Evolutionary conservation across 2,888 invertebrate genomes (phyloP).

Genomic region (Drosophila leonis): DNA sequence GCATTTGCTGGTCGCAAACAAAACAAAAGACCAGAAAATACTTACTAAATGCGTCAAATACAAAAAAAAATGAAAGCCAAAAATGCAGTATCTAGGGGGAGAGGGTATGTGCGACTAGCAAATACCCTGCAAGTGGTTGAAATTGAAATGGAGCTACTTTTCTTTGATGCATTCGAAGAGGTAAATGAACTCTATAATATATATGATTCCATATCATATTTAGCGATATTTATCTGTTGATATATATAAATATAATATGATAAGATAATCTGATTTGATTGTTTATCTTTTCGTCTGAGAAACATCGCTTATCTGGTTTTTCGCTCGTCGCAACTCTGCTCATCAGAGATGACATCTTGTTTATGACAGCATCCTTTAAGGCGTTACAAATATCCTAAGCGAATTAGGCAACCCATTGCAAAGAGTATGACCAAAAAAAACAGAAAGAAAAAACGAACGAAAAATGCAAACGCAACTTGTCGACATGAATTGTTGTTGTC

Average conservation of each 20-base stretch:
- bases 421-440: neutral
- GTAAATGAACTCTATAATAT: neutral
- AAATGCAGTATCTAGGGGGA: conserved; percentile 1
- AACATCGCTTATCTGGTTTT: neutral
- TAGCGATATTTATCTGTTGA: too few species aligned
- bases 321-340: neutral
- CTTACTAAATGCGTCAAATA: conserved; percentile 59
- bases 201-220: too few species aligned
- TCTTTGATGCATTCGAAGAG: neutral
- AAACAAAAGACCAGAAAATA: conserved; percentile 56
- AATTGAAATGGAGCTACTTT: too few species aligned
- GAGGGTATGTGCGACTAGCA: neutral
- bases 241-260: neutral
- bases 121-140: neutral
- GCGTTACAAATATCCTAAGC: neutral
- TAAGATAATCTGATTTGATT: too few species aligned
- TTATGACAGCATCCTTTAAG: neutral
- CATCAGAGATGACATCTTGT: neutral
- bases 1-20: conserved; percentile 50
- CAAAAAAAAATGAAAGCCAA: conserved; percentile 18
- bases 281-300: too few species aligned
- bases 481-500: conserved; percentile 78
- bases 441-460: neutral
- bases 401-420: conserved; percentile 10
- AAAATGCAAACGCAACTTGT: conserved; percentile 72